These are phyloP conservation scores for Yponomeuta cagnagella DNA, from an alignment of 2,888 invertebrate genomes.

Conservation along the genomic window DNA sequence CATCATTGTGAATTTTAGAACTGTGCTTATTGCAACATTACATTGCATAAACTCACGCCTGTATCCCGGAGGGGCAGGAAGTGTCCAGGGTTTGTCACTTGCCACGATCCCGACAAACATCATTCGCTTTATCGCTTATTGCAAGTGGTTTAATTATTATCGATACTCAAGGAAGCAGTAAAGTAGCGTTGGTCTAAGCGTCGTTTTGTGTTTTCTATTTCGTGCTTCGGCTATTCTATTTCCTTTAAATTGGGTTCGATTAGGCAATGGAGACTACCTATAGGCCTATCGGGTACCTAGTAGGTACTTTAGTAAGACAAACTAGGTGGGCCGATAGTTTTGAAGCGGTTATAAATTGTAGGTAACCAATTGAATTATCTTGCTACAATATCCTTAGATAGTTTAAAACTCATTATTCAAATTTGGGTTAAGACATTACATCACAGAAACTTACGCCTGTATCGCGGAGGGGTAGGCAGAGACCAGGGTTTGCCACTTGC, in stretches of 20 bases:
- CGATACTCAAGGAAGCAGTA: neutral
- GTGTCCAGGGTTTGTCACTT: no score
- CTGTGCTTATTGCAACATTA: no score
- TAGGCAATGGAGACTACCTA: neutral
- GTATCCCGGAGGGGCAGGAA: no score
- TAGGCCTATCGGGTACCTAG: neutral
- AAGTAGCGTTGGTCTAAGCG: neutral
- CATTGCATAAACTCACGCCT: no score
- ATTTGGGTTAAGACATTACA: no score
- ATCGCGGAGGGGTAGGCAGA: no score
- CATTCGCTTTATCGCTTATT: no score
- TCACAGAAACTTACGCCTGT: no score
- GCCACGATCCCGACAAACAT: no score
- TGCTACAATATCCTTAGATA: neutral
- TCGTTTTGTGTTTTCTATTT: neutral
- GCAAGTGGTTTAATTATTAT: no score
- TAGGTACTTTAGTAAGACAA: neutral
- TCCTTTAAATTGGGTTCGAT: conserved; percentile 31
- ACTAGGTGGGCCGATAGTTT: neutral
- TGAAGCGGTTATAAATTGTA: neutral
- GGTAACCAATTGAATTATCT: neutral
- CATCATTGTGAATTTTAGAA: no score
- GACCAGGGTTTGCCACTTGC: no score
- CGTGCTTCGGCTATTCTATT: conserved; percentile 42
- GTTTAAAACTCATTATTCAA: neutral